A percentile compares a stretch with the other conserved stretches of the same genome.
phyloP scores from a whole-genome alignment of 2,797 vertebrate species.

The Dicrostonyx torquatus region DNA sequence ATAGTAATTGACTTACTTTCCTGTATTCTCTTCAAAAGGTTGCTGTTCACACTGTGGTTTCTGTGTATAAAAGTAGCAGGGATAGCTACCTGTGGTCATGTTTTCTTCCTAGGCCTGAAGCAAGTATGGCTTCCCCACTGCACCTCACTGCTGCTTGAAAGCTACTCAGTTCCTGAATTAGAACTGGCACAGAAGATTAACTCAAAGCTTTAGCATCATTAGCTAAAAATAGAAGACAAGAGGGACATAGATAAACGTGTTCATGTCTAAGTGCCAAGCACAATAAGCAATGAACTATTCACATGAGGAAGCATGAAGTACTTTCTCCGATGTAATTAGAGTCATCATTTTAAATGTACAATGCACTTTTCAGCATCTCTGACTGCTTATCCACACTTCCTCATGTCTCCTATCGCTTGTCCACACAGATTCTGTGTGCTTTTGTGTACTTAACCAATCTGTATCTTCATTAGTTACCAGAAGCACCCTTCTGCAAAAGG shows the following conservation, averaged over 20 bases:
- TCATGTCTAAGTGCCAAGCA: background rate
- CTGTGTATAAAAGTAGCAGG: background rate
- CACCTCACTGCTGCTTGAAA: background rate
- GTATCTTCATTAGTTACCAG: background rate
- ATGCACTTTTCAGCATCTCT: background rate
- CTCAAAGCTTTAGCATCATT: background rate
- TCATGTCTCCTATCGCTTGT: background rate
- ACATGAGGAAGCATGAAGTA: background rate
- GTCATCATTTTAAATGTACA: background rate
- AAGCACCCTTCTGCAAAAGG: background rate
- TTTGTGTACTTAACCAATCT: background rate
- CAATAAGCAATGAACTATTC: background rate
- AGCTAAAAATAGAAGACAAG: background rate
- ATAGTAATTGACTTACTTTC: background rate
- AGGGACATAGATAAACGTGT: background rate
- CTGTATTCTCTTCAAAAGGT: background rate
- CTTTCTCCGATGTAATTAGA: background rate
- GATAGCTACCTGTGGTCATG: rapidly evolving
- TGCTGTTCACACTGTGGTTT: background rate
- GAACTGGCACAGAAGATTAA: background rate
- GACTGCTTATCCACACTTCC: background rate
- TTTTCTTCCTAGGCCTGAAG: background rate
- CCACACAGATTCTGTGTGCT: background rate
- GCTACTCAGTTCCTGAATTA: background rate
- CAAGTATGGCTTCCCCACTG: background rate